Evolutionary conservation across 2,888 invertebrate species (phyloP).

Genomic region (Gymnocheta viridis): DNA sequence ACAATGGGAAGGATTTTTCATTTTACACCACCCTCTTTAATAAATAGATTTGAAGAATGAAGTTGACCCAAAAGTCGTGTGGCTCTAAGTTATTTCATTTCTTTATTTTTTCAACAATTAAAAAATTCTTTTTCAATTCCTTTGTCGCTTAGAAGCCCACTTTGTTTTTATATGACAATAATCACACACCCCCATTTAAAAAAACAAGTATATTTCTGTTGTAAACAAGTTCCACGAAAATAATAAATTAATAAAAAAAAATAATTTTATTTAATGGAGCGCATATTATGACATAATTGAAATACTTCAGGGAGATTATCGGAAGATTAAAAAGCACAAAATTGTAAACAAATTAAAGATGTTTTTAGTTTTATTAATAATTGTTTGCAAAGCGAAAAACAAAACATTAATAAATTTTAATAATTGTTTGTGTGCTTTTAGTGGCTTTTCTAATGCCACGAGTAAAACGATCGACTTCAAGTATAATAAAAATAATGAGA

Average conservation of each 20-base stretch:
- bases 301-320: not conserved
- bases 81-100: no score
- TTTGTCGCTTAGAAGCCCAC: no score
- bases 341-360: conserved; percentile 34
- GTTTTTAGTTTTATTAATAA: not conserved
- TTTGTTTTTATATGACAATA: no score
- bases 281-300: conserved; percentile 13
- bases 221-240: not conserved
- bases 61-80: no score
- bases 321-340: conserved; percentile 27
- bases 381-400: conserved; percentile 14
- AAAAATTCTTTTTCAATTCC: no score
- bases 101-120: no score
- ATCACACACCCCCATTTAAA: no score
- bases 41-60: no score
- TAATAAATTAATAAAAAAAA: not conserved
- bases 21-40: no score
- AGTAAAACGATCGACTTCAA: conserved; percentile 5
- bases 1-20: no score
- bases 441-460: conserved; percentile 28
- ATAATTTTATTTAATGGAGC: not conserved
- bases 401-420: conserved; percentile 13
- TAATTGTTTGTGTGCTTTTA: not conserved
- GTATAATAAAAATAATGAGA: conserved; percentile 3
- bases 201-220: not conserved